Evolutionary conservation across 2,888 invertebrate species (phyloP).

Genomic region (Odontomyia ornata): DNA sequence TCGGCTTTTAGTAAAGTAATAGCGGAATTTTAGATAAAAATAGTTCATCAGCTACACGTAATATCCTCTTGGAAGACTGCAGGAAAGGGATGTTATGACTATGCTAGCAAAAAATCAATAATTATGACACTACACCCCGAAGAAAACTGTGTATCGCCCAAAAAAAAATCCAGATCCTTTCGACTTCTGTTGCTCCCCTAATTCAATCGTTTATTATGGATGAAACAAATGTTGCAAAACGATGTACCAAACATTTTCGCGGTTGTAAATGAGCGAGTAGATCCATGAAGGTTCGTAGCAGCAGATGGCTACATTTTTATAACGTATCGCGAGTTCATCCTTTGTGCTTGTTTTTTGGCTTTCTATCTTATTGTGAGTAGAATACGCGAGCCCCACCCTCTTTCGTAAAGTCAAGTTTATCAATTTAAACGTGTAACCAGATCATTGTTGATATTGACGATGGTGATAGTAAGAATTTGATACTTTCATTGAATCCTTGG

Average conservation of each 20-base stretch:
- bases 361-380: neutral
- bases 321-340: constrained; percentile 27
- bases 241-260: neutral
- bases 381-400: neutral
- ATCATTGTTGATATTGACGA: constrained; percentile 14
- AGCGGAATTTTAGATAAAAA: too few relatives aligned
- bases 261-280: neutral
- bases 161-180: too few relatives aligned
- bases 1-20: too few relatives aligned
- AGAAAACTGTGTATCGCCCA: too few relatives aligned
- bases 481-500: neutral
- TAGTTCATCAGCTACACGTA: too few relatives aligned
- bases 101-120: too few relatives aligned
- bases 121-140: too few relatives aligned
- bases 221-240: neutral
- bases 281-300: neutral
- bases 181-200: neutral
- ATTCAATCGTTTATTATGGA: neutral
- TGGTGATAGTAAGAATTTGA: neutral
- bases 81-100: too few relatives aligned
- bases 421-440: constrained; percentile 6
- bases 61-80: too few relatives aligned
- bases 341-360: neutral
- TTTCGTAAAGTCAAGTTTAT: neutral
- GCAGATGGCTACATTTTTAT: constrained; percentile 28